Conservation (phyloP, 2,888 invertebrate species). For the Ectemnius continuus region DNA sequence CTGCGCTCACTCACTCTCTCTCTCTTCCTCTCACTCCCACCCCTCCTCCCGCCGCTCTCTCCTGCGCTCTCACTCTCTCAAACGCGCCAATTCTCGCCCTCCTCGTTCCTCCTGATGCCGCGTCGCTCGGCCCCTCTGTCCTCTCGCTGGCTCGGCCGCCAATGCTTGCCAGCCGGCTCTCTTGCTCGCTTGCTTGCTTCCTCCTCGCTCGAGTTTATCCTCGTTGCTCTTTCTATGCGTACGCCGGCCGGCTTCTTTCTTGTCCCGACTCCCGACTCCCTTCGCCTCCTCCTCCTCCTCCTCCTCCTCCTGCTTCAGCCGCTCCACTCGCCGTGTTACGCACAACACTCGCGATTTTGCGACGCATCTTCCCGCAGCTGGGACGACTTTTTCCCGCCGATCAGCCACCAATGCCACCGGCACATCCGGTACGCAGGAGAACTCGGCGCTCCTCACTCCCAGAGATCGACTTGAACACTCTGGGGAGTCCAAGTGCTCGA, state of each 20-base stretch:
- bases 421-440: conserved; percentile 1
- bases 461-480: too few species aligned
- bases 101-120: too few species aligned
- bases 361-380: not conserved
- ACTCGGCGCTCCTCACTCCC: not conserved
- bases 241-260: conserved; percentile 3
- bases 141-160: not conserved
- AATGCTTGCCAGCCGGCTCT: not conserved
- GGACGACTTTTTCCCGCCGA: not conserved
- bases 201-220: conserved; percentile 17
- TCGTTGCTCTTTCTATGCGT: conserved; percentile 20
- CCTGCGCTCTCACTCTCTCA: conserved; percentile 18
- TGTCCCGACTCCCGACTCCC: not conserved
- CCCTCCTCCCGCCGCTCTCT: conserved; percentile 4
- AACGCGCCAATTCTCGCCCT: conserved; percentile 14
- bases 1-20: not conserved
- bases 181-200: conserved; percentile 30
- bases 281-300: not conserved
- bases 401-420: not conserved
- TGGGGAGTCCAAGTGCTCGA: too few species aligned
- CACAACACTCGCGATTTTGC: conserved; percentile 4
- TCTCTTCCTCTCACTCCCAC: not conserved
- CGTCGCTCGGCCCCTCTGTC: conserved; percentile 13
- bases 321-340: not conserved
- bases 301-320: not conserved